phyloP scores from a whole-genome alignment of 2,113 vertebrate genomes.

The Bucco capensis region DNA sequence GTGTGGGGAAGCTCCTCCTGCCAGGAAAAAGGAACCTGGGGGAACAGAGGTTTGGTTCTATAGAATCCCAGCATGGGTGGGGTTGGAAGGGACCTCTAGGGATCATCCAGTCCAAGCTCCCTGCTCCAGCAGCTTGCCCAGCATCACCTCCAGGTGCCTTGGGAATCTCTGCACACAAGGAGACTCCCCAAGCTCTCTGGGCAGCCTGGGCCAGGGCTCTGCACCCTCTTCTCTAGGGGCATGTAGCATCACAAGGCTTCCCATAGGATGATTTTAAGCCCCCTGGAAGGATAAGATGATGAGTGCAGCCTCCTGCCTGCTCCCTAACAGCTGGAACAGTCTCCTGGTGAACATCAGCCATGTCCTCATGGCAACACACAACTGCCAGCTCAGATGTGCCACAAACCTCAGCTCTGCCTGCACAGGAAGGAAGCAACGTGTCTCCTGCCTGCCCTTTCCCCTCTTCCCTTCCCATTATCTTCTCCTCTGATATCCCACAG shows the following conservation, averaged over 20 bases:
- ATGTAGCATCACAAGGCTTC: rapidly evolving
- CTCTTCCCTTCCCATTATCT: rapidly evolving
- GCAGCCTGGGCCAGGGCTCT: too few relatives aligned
- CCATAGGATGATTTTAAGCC: too few relatives aligned
- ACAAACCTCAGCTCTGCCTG: rapidly evolving
- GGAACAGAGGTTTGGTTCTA: rapidly evolving
- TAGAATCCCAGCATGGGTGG: too few relatives aligned
- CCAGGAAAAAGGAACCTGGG: background rate
- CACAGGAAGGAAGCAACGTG: background rate
- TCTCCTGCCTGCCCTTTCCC: too few relatives aligned
- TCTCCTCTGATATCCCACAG: rapidly evolving
- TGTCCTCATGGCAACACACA: background rate
- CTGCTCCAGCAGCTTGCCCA: too few relatives aligned
- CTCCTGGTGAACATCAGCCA: rapidly evolving
- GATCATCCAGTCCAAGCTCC: too few relatives aligned
- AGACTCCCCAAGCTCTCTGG: too few relatives aligned
- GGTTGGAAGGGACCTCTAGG: too few relatives aligned
- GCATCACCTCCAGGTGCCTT: too few relatives aligned
- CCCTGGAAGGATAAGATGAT: background rate
- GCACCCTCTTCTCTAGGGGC: background rate
- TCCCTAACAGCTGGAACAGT: rapidly evolving
- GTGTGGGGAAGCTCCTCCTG: rapidly evolving
- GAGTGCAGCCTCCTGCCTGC: background rate
- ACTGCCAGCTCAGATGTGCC: background rate
- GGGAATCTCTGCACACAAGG: too few relatives aligned